A percentile compares a stretch with the other conserved stretches of the same genome.
Conservation (phyloP, 2,113 vertebrate species). For the Lates calcarifer region DNA sequence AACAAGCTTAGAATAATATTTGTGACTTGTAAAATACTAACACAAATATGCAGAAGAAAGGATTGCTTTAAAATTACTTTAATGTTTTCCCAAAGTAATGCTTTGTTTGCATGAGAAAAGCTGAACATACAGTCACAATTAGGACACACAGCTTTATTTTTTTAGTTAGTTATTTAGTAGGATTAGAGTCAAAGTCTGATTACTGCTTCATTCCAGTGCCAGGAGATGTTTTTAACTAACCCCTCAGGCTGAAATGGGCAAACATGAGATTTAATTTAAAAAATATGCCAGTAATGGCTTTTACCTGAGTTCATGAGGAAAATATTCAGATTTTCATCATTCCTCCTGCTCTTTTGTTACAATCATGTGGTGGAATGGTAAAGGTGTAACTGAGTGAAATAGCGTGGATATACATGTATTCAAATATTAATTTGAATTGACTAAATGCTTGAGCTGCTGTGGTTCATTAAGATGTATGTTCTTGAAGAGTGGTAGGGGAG, state of each 20-base stretch:
- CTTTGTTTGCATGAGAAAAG: conserved; percentile 4
- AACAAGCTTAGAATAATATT: not conserved
- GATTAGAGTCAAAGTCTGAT: conserved; percentile 8
- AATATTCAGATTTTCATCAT: too few species aligned
- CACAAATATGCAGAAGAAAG: too few species aligned
- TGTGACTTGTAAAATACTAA: not conserved
- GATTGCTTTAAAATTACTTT: not conserved
- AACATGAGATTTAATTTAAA: not conserved
- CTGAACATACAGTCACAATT: not conserved
- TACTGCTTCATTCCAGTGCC: not conserved
- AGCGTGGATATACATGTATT: conserved; percentile 30
- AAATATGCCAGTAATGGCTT: not conserved
- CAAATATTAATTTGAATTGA: conserved; percentile 59
- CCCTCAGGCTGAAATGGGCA: not conserved
- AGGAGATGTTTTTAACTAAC: not conserved
- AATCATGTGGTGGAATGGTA: not conserved
- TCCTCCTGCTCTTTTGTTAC: conserved; percentile 18
- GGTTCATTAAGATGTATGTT: conserved; percentile 41
- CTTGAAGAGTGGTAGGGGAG: conserved; percentile 7
- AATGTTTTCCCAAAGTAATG: not conserved
- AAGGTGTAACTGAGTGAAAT: conserved; percentile 9
- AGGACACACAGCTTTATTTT: not conserved
- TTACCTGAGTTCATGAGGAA: not conserved
- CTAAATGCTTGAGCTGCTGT: conserved; percentile 51
- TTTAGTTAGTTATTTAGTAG: conserved; percentile 2